Evolutionary conservation across 2,888 invertebrate species (phyloP).

Genomic region (Cremastinae sp.): DNA sequence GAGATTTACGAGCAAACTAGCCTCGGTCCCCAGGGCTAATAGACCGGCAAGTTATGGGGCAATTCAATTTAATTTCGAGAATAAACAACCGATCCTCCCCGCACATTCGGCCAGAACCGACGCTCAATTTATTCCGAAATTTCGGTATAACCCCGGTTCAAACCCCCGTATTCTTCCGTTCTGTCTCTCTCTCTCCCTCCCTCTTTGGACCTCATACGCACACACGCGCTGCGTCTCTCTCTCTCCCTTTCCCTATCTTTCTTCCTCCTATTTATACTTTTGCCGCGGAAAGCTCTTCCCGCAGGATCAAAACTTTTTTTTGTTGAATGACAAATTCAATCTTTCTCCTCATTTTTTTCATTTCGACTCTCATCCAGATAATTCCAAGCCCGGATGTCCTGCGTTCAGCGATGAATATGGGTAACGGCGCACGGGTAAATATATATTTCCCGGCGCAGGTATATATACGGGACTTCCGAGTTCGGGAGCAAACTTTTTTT

Average conservation of each 20-base stretch:
- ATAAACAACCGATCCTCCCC: slow-evolving; percentile 73
- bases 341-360: slow-evolving; percentile 6
- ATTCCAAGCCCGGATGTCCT: slow-evolving; percentile 10
- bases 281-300: slow-evolving; percentile 16
- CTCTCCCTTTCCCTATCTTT: slow-evolving; percentile 1
- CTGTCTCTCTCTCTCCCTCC: background rate
- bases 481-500: background rate
- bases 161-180: slow-evolving; percentile 25
- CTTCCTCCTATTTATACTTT: slow-evolving; percentile 10
- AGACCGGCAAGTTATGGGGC: slow-evolving; percentile 79
- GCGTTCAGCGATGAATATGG: slow-evolving; percentile 19
- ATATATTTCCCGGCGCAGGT: slow-evolving; percentile 22
- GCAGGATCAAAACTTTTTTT: slow-evolving; percentile 38
- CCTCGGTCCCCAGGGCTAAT: slow-evolving; percentile 77
- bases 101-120: slow-evolving; percentile 64
- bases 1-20: slow-evolving; percentile 79
- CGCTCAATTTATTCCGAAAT: slow-evolving; percentile 74
- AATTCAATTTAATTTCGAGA: slow-evolving; percentile 79
- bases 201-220: background rate
- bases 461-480: background rate
- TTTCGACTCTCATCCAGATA: slow-evolving; percentile 19
- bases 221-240: too few relatives aligned
- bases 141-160: slow-evolving; percentile 64
- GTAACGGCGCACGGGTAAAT: slow-evolving; percentile 20
- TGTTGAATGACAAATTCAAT: slow-evolving; percentile 36